Base-by-base conservation (phyloP, 2,113 vertebrate genomes). In the Channa argus region DNA sequence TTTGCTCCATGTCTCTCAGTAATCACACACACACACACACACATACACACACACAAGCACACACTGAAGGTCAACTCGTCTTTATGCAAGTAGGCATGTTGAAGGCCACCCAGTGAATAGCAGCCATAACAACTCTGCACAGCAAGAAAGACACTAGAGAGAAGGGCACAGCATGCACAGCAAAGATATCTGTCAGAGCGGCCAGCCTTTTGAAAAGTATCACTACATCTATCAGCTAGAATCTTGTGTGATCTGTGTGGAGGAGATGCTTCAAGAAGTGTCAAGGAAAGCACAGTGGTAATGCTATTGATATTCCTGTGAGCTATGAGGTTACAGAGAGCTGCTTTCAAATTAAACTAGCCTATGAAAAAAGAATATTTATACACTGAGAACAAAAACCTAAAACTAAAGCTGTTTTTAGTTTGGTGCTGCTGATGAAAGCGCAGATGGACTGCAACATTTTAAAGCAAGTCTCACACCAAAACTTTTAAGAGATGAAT, bases 61-160 rank as follows among this genome's bases (percentile, higher is more conserved):
- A 49, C 56, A 24, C 51, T 44, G 58, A 73, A 86, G 88, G 84
- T 87, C 79, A 86, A 71, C 80, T 46, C 5, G 7, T 66, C 77
- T 87, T 79, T 71, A 68, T 80, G 70, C 55, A 76, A 52, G 54
- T 62, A 80, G 80, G 70, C 84, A 85, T 71, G 74, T 58, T 34
- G 66, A 86, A 81, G 87, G 76, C 84, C 84, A 79, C 56, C 49
- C 52, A 53, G 51, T 86, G 84, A 84, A 92, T 60, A 87, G 84
- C 73, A 69, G 50, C 69, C 78, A 77, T 79, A 75, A 79, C 71
- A 68, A 64, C 56, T 53, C 52, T 0, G 69, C 83, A 66, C 55
- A 73, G 80, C 88, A 53, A 79, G 52, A 45, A 49, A 13, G 70
- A 65, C 71, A 77, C 63, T 24, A 69, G 79, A 79, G 80, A 85